Percentiles rank a stretch among this genome's conserved stretches.
Evolutionary conservation across 2,113 vertebrate species (phyloP).

Genomic region (Pygoscelis adeliae): DNA sequence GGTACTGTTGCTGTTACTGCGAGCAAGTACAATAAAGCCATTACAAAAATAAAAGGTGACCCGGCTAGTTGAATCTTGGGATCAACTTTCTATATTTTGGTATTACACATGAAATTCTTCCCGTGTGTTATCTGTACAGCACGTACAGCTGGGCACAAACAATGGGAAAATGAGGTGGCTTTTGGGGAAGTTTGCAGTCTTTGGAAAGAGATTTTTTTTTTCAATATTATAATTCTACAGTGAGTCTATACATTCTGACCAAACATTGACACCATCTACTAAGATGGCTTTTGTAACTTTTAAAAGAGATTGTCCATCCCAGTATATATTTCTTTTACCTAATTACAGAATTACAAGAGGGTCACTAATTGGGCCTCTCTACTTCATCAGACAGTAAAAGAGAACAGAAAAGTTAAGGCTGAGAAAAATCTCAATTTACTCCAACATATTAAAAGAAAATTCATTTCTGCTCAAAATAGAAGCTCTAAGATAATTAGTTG

Average conservation of each 20-base stretch:
- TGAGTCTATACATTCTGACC: accelerated
- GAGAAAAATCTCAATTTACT: not conserved
- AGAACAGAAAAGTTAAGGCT: not conserved
- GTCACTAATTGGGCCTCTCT: not conserved
- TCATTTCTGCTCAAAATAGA: not conserved
- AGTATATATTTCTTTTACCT: not conserved
- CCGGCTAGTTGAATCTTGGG: not conserved
- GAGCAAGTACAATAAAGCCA: not conserved
- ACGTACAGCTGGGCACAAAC: not conserved
- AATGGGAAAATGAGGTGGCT: not conserved
- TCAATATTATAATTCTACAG: accelerated
- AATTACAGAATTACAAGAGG: not conserved
- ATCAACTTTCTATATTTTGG: not conserved
- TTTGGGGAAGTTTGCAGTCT: not conserved
- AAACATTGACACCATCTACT: not conserved
- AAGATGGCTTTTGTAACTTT: not conserved
- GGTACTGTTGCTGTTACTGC: not conserved
- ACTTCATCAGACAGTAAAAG: not conserved
- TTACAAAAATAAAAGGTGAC: not conserved
- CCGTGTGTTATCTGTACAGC: not conserved
- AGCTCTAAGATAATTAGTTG: not conserved
- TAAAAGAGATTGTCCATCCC: not conserved
- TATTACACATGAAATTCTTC: not conserved
- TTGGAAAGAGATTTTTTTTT: not conserved
- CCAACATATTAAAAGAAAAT: not conserved